A percentile compares a stretch with the other conserved stretches of the same genome.
These are phyloP conservation scores for Aptenodytes patagonicus DNA, from an alignment of 2,113 vertebrate genomes.

Conservation along the genomic window DNA sequence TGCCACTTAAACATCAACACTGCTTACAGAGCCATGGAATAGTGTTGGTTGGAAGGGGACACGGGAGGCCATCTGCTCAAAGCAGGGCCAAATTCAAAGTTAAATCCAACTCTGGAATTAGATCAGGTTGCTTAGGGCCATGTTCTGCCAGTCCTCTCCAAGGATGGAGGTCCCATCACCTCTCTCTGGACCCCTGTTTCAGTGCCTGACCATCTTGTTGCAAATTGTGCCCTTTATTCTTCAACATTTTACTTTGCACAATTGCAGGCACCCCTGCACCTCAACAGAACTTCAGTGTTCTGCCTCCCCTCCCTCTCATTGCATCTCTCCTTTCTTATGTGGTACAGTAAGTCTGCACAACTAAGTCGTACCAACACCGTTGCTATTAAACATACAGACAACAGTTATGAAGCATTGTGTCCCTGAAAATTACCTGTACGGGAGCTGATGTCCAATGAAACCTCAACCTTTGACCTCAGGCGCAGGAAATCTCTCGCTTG, in stretches of 20 bases:
- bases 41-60: background rate
- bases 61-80: background rate
- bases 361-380: fast-evolving
- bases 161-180: background rate
- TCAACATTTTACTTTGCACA: background rate
- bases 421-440: background rate
- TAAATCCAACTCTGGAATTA: background rate
- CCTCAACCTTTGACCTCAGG: background rate
- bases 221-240: background rate
- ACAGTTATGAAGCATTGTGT: background rate
- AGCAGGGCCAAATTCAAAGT: background rate
- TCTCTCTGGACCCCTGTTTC: background rate
- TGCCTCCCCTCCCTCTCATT: background rate
- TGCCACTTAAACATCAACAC: background rate
- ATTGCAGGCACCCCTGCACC: background rate
- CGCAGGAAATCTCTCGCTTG: background rate
- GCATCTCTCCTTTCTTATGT: background rate
- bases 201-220: background rate
- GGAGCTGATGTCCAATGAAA: background rate
- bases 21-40: background rate
- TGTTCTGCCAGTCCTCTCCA: background rate
- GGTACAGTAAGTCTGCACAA: background rate
- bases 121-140: background rate
- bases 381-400: background rate
- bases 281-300: background rate